phyloP scores from a whole-genome alignment of 2,888 invertebrate species.

The Brachyptera putata region DNA sequence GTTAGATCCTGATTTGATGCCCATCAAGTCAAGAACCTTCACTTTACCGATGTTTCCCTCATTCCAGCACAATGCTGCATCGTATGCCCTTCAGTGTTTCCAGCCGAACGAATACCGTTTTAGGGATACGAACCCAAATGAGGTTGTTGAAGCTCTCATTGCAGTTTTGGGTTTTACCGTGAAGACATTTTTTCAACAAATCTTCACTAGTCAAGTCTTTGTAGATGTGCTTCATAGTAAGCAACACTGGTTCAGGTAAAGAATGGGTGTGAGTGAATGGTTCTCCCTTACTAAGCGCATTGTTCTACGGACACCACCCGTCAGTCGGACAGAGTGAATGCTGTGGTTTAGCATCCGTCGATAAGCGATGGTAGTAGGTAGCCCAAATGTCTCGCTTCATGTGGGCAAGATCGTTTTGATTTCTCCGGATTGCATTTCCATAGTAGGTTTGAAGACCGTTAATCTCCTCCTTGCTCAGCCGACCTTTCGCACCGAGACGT shows the following conservation, averaged over 20 bases:
- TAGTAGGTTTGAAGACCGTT: no score
- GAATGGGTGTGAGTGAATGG: background rate
- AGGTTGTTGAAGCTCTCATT: conserved; percentile 19
- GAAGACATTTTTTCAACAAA: conserved; percentile 20
- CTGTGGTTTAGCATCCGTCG: no score
- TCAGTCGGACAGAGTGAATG: background rate
- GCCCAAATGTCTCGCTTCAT: no score
- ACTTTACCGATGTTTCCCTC: no score
- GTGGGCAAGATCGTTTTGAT: no score
- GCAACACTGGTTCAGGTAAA: conserved; percentile 2
- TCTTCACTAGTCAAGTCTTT: background rate
- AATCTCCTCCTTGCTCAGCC: no score
- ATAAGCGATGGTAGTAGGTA: no score
- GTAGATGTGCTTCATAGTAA: background rate
- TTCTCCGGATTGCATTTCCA: no score
- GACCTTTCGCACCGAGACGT: no score
- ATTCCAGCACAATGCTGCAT: no score
- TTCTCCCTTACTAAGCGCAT: background rate
- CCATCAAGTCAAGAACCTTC: no score
- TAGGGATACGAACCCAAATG: background rate
- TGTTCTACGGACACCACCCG: background rate
- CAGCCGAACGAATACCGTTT: background rate
- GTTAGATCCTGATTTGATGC: no score
- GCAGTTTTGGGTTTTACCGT: conserved; percentile 21
- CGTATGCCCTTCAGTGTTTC: background rate